Evolutionary conservation across 2,113 vertebrate species (phyloP), one percentile per base, ranked within the genome.

Genomic region (Cyphomyrus plagiostoma): DNA sequence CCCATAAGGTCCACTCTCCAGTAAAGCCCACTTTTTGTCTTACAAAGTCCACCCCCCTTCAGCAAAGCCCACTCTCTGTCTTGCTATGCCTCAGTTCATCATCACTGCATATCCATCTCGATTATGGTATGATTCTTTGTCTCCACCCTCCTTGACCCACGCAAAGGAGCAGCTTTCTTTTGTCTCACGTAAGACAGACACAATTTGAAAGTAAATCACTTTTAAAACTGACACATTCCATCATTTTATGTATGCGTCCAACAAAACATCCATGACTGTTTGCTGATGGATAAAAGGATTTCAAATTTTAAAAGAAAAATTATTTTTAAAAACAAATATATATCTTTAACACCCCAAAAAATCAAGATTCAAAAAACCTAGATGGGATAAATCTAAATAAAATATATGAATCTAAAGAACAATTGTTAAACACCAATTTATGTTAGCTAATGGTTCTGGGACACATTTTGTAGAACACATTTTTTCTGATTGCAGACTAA

Each of bases 11-110:
- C 58, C 58, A 3, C 58, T 7, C 49, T 15, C 4, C 58, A 66
- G 58, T n/a, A 66, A 66, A 26, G 8, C 23, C 58, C 58, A 52
- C 50, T 53, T 53, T 53, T 53, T 19, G 50, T 53, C 50, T 50
- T 50, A 50, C 49, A 50, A 50, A 50, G 11, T n/a, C 56, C 23
- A 8, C 56, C 56, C 21, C 56, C 13, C 3, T 89, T 0, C 56
- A 62, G 56, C 56, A 62, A n/a, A n/a, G 21, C 23, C n/a, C 58
- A 26, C 58, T 53, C 42, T 91, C 90, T 91, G 39, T 91, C 23
- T 26, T 52, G 5, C 49, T 52, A 10, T 26, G 48, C 21, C 26
- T 86, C 21, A 0, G 9, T 9, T 86, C 49, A 52, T 15, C 84
- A 52, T 45, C 23, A 19, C 13, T 87, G 49, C 30, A 53, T 39